phyloP scores from a whole-genome alignment of 2,113 vertebrate genomes.

The Stigmatopora nigra region DNA sequence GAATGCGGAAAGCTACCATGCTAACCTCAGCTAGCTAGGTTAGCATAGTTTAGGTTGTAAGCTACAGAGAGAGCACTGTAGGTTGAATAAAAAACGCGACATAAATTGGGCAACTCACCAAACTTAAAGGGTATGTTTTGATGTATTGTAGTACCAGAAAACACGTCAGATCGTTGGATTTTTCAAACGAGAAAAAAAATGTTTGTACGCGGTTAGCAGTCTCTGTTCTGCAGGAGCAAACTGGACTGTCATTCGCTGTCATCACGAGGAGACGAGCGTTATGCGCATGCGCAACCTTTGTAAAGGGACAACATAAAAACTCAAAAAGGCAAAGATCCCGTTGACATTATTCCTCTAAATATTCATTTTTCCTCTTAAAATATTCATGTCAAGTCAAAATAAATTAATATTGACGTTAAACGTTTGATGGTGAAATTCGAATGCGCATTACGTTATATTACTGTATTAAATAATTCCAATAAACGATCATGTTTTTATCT shows the following conservation, averaged over 20 bases:
- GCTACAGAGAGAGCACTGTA: conserved; percentile 13
- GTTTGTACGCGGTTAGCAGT: conserved; percentile 46
- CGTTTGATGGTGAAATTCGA: not conserved
- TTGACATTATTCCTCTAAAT: not conserved
- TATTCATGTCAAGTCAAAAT: not conserved
- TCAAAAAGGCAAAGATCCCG: not conserved
- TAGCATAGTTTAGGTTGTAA: conserved; percentile 53
- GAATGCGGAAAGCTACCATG: conserved; percentile 41
- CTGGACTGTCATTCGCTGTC: conserved; percentile 66
- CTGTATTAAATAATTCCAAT: not conserved
- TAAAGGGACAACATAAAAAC: conserved; percentile 27
- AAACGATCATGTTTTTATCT: not conserved
- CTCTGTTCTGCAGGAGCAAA: conserved; percentile 48
- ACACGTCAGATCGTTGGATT: conserved; percentile 27
- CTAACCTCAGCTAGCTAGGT: conserved; percentile 39
- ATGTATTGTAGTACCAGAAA: conserved; percentile 11
- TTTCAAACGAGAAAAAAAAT: conserved; percentile 14
- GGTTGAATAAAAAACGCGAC: conserved; percentile 1
- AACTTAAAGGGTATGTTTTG: conserved; percentile 7
- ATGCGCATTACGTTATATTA: not conserved
- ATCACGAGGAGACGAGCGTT: conserved; percentile 58
- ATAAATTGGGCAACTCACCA: conserved; percentile 41
- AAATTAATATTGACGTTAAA: not conserved
- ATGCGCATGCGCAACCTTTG: conserved; percentile 50
- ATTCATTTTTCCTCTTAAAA: not conserved